Conservation (phyloP, 2,888 invertebrate species). For the Chrysolina americana region DNA sequence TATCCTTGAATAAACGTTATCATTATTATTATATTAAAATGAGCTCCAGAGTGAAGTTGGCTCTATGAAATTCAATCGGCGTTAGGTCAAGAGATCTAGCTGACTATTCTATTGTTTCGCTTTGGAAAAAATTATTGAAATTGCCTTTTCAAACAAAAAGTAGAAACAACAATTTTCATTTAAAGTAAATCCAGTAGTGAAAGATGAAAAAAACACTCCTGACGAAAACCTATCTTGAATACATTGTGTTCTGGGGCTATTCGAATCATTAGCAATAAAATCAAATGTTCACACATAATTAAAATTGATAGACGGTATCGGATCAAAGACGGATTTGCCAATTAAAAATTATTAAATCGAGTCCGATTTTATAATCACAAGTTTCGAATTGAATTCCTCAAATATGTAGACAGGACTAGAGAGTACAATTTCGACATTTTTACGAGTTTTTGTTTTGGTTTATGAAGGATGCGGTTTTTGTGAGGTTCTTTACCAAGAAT, state of each 20-base stretch:
- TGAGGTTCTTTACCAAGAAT: constrained; percentile 27
- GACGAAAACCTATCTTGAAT: not conserved
- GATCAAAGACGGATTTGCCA: constrained; percentile 29
- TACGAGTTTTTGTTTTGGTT: constrained; percentile 17
- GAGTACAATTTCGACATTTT: constrained; percentile 24
- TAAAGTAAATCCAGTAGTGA: not conserved
- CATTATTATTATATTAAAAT: no score
- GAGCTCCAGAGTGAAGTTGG: no score
- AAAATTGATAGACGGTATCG: constrained; percentile 23
- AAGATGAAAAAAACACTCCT: not conserved
- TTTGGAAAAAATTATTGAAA: no score
- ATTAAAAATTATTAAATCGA: constrained; percentile 27
- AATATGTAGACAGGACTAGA: constrained; percentile 33
- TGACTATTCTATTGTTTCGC: no score
- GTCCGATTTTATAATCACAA: not conserved
- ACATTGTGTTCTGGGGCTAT: not conserved
- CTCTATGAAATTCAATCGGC: no score
- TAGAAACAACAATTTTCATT: no score
- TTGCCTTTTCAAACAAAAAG: no score
- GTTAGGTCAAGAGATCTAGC: no score
- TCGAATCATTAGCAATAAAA: constrained; percentile 9
- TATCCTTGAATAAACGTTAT: no score
- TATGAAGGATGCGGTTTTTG: constrained; percentile 27
- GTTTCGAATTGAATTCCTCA: constrained; percentile 31
- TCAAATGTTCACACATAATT: constrained; percentile 26